Base-by-base conservation (phyloP, 2,797 vertebrate species). In the Hemibagrus guttatus region DNA sequence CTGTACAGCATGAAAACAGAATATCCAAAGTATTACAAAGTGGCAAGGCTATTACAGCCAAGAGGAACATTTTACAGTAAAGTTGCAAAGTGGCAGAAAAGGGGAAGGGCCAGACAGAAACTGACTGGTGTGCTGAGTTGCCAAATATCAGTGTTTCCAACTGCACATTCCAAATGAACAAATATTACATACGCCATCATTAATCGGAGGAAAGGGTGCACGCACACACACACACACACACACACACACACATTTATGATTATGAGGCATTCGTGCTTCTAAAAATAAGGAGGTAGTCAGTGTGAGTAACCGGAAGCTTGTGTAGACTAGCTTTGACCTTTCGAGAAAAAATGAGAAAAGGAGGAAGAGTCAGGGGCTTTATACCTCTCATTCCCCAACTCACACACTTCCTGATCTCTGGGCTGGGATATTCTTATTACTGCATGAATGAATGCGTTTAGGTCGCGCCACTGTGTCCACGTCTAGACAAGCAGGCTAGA, bases 401-500 rank as follows among this genome's bases (percentile, higher is more conserved):
- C 61, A 61, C 81, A 59, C 74, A 85, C 81, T 88, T 87, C 84
- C 86, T 90, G 87, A 81, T 78, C 66, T 81, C 66, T 6, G 75
- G 23, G 72, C 56, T 49, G 72, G 81, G 81, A 81, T 80, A 84
- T 90, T 89, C 89, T 85, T 86, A 84, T 84, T 85, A 84, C 81
- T 81, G 85, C 81, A 90, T 90, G 89, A 90, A 69, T 91, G 89
- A 87, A 63, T 74, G 81, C 91, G 91, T 90, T 89, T 58, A 88
- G 90, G 91, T 92, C 90, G 93, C 92, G 91, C 91, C 91, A 92
- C 93, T 91, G 93, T 92, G 91, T 92, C 92, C 93, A 92, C 92
- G 94, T 96, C 94, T 95, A 94, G 94, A 94, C 93, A 59, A 91
- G 92, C 91, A 93, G 93, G 90, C 92, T 90, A 91, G 81, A 90